Evolutionary conservation across 2,888 invertebrate genomes (phyloP), one percentile per base, ranked within the genome.

Genomic region (Abrostola triplasia): DNA sequence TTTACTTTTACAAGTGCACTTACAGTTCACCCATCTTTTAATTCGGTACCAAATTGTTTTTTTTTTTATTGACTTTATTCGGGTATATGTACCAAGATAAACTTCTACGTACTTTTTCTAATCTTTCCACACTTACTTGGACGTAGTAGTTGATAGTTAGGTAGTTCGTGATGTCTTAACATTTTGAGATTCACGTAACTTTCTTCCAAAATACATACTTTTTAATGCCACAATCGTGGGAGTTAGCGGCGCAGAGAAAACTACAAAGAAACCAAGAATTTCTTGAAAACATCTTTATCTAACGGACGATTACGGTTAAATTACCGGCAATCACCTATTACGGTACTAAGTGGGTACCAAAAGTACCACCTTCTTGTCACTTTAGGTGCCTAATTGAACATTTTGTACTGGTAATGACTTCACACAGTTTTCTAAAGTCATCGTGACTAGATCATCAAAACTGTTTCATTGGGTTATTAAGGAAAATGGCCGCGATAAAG

Each of bases 261-360:
- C 9, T 9, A 24, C 12, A 24, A 24, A 47, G 44, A 47, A 47
- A 24, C 13, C n/a, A 52, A 52, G 55, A 70, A 72, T 67, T 50
- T 61, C 54, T 49, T 35, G 40, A 42, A 56, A 60, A 52, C 36
- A 40, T 11, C 49, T 44, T 48, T 36, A 54, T 69, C 62, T 76
- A 60, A 64, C 10, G 13, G 8, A 2, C 41, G 40, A 70, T 70
- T 67, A 48, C 55, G 24, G 50, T 61, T 24, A 68, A 71, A 67
- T 78, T 65, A 42, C 60, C 12, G 9, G n/a, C 55, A 69, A 64
- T 68, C 49, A 67, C 53, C 79, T 65, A 73, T 78, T 67, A 71
- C 24, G 40, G 58, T 44, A 59, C 72, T 65, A 70, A 73, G 70
- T 73, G 54, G 59, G 74, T 52, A 66, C 62, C 52, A 65, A 77